These are phyloP conservation scores for Carollia perspicillata DNA, from an alignment of 2,113 vertebrate genomes.

Conservation along the genomic window DNA sequence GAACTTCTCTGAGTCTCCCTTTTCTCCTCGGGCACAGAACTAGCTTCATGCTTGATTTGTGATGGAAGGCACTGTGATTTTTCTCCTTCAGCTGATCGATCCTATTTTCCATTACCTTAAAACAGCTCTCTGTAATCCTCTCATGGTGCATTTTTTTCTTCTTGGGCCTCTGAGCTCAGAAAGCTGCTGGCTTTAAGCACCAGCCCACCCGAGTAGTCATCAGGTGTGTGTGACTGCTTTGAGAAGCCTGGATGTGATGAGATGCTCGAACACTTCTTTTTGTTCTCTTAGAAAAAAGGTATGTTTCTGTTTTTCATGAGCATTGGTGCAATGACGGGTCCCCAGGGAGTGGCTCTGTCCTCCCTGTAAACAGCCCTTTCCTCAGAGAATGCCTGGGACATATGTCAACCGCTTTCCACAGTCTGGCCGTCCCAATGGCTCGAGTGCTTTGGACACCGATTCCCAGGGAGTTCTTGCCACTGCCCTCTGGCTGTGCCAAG, in stretches of 20 bases:
- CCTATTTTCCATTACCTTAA: constrained; percentile 47
- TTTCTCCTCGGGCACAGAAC: background rate
- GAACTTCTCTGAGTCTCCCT: background rate
- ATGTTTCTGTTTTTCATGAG: background rate
- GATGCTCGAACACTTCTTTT: background rate
- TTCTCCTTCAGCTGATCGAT: constrained; percentile 37
- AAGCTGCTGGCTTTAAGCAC: background rate
- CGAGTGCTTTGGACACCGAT: background rate
- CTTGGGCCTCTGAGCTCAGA: background rate
- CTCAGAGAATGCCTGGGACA: background rate
- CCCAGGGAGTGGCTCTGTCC: background rate
- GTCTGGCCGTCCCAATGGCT: background rate
- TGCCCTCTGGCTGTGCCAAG: background rate
- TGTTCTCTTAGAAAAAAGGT: background rate
- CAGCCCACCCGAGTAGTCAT: background rate
- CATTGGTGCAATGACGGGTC: background rate
- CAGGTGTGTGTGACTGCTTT: background rate
- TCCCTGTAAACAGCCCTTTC: background rate
- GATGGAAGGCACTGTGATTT: constrained; percentile 32
- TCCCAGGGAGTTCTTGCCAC: background rate
- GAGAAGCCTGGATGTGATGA: background rate
- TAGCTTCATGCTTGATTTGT: constrained; percentile 42
- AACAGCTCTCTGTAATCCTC: background rate
- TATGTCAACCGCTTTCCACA: background rate
- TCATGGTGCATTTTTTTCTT: constrained; percentile 9